Evolutionary conservation across 2,888 invertebrate genomes (phyloP).

Genomic region (Ophion obscuratus): DNA sequence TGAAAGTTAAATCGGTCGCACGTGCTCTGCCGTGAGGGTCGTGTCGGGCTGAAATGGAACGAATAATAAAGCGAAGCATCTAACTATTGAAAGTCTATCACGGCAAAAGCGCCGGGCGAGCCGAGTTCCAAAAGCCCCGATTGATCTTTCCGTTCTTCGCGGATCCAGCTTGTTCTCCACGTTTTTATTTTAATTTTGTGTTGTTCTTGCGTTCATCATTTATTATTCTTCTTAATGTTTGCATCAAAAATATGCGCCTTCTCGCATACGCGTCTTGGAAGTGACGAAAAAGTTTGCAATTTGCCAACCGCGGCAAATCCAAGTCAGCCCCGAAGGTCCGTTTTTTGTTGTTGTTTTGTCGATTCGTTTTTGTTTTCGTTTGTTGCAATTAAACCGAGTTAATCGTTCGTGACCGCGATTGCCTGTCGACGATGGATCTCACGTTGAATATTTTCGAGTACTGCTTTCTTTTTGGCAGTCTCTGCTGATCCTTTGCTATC

Average conservation of each 20-base stretch:
- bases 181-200: neutral
- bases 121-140: constrained; percentile 28
- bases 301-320: constrained; percentile 19
- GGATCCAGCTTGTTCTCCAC: constrained; percentile 16
- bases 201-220: constrained; percentile 14
- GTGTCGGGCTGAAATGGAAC: constrained; percentile 54
- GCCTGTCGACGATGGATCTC: neutral
- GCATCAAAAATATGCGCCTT: constrained; percentile 37
- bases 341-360: constrained; percentile 27
- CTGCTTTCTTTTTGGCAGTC: neutral
- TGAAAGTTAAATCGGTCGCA: constrained; percentile 47
- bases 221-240: constrained; percentile 19
- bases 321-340: constrained; percentile 1
- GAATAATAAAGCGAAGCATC: constrained; percentile 56
- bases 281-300: constrained; percentile 29
- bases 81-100: constrained; percentile 68
- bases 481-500: neutral
- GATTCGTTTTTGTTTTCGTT: neutral
- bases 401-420: constrained; percentile 14
- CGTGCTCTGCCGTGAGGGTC: constrained; percentile 57
- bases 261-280: constrained; percentile 25
- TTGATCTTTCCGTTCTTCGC: constrained; percentile 18
- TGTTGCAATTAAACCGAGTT: constrained; percentile 45
- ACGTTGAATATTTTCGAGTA: neutral
- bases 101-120: constrained; percentile 63